A percentile compares a stretch with the other conserved stretches of the same genome.
phyloP scores from a whole-genome alignment of 2,113 vertebrate genomes.

The Chionomys nivalis region DNA sequence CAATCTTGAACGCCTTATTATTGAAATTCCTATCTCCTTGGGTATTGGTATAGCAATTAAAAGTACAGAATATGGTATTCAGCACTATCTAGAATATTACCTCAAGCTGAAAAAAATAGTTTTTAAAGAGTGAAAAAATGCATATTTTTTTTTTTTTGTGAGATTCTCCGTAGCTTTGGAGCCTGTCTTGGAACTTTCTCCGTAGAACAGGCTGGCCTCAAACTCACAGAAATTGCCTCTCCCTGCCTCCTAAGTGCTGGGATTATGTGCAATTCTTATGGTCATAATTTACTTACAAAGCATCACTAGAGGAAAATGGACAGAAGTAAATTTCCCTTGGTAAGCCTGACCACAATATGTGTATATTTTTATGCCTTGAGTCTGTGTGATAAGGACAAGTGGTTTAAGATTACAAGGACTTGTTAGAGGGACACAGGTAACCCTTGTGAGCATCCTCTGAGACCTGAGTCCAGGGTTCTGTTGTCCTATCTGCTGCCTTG shows the following conservation, averaged over 20 bases:
- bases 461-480: accelerated
- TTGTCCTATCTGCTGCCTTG: background rate
- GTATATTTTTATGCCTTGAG: background rate
- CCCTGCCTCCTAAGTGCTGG: no score
- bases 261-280: background rate
- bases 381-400: background rate
- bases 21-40: background rate
- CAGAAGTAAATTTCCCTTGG: background rate
- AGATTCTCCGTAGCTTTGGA: no score
- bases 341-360: background rate
- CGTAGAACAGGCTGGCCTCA: no score
- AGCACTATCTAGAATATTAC: background rate
- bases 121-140: background rate
- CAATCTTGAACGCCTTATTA: background rate
- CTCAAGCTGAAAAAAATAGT: background rate
- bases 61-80: background rate
- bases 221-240: no score
- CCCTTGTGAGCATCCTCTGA: background rate
- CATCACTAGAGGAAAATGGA: background rate
- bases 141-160: no score
- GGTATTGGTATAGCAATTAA: background rate
- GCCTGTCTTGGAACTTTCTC: no score
- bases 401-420: accelerated
- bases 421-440: background rate
- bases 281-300: background rate